These are phyloP conservation scores for Galagoides demidoff DNA, from an alignment of 2,797 vertebrate genomes.

Conservation along the genomic window DNA sequence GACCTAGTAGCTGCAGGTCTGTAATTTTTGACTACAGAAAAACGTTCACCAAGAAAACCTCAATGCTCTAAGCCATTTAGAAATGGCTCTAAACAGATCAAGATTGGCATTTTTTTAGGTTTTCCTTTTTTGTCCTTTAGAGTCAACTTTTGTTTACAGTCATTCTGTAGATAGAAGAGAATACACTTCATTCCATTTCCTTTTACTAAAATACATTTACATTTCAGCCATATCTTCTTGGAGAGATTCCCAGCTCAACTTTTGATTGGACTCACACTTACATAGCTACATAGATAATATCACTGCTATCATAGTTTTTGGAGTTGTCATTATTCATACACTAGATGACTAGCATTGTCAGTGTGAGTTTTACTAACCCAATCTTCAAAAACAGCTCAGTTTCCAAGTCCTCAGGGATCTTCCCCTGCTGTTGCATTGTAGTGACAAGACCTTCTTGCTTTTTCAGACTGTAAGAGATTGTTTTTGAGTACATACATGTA, in stretches of 20 bases:
- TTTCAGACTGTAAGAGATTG: background rate
- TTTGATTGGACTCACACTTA: background rate
- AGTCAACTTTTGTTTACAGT: background rate
- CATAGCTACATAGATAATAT: background rate
- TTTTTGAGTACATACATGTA: background rate
- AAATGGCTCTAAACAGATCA: background rate
- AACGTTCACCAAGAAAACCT: background rate
- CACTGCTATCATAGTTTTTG: background rate
- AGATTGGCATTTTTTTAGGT: background rate
- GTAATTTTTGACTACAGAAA: background rate
- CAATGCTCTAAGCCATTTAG: background rate
- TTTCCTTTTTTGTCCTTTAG: background rate
- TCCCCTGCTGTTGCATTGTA: background rate
- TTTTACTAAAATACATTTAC: conserved; percentile 35
- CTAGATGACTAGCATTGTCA: background rate
- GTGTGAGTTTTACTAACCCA: background rate
- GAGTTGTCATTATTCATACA: background rate
- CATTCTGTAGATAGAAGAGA: background rate
- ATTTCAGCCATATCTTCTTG: background rate
- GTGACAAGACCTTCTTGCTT: background rate
- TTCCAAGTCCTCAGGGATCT: background rate
- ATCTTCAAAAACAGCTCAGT: background rate
- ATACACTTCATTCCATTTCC: background rate
- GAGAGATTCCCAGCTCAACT: background rate
- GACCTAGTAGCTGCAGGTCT: background rate